phyloP scores from a whole-genome alignment of 2,888 invertebrate genomes.

The Hypercompe scribonia region DNA sequence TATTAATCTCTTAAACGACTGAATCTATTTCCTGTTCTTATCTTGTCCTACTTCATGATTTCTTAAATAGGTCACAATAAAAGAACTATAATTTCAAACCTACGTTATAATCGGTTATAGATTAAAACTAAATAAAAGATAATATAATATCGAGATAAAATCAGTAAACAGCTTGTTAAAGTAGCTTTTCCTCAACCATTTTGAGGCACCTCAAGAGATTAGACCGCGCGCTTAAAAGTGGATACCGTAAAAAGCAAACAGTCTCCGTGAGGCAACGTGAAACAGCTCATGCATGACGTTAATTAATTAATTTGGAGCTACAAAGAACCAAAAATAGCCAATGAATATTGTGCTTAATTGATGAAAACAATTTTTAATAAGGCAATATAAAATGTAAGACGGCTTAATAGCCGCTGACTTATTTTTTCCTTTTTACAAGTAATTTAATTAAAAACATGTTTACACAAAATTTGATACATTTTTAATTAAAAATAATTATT shows the following conservation, averaged over 20 bases:
- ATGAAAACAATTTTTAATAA: not conserved
- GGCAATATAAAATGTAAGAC: not conserved
- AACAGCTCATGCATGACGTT: not conserved
- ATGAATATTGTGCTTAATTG: not conserved
- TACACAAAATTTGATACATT: not conserved
- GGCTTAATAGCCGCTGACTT: not conserved
- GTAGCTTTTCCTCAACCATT: not conserved
- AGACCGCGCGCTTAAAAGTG: not conserved
- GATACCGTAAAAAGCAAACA: not conserved
- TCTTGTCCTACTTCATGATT: too few species aligned
- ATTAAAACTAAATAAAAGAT: not conserved
- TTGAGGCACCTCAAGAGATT: not conserved
- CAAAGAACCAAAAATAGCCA: not conserved
- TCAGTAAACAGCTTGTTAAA: not conserved
- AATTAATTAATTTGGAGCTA: not conserved
- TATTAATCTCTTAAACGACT: too few species aligned
- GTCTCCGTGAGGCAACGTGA: not conserved
- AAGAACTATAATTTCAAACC: not conserved
- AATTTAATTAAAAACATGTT: not conserved
- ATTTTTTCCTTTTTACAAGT: not conserved
- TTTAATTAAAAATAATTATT: not conserved
- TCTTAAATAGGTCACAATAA: too few species aligned
- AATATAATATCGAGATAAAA: not conserved
- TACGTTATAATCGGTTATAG: not conserved
- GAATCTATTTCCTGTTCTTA: too few species aligned